Evolutionary conservation across 2,113 vertebrate species (phyloP).

Genomic region (Stigmatopora nigra): DNA sequence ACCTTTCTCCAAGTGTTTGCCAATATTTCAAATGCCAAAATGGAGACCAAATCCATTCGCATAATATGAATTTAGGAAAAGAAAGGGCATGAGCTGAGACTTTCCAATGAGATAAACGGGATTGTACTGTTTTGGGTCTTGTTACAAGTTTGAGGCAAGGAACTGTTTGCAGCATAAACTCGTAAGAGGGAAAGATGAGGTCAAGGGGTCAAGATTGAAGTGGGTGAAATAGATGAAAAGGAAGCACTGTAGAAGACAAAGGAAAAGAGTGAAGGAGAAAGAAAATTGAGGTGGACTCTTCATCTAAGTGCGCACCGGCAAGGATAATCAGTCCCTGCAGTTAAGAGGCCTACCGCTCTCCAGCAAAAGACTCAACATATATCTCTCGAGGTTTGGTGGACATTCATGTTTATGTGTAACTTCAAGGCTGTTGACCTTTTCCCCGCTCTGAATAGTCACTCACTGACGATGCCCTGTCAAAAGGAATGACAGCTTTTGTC

Average conservation of each 20-base stretch:
- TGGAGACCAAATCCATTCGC: slow-evolving; percentile 11
- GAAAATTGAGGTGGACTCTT: slow-evolving; percentile 37
- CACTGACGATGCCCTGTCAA: slow-evolving; percentile 10
- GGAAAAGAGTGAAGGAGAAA: slow-evolving; percentile 7
- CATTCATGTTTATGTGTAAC: not conserved
- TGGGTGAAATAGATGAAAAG: slow-evolving; percentile 9
- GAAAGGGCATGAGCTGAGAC: slow-evolving; percentile 28
- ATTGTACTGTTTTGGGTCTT: slow-evolving; percentile 6
- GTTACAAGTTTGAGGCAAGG: slow-evolving; percentile 25
- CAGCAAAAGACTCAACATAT: slow-evolving; percentile 30
- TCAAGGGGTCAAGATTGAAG: slow-evolving; percentile 26
- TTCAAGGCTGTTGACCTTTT: slow-evolving; percentile 33
- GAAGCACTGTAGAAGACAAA: slow-evolving; percentile 20
- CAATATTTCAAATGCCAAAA: slow-evolving; percentile 19
- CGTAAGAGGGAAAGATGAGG: slow-evolving; percentile 15
- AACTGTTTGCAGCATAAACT: slow-evolving; percentile 18
- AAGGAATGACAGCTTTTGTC: slow-evolving; percentile 44
- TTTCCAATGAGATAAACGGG: slow-evolving; percentile 11
- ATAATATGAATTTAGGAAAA: slow-evolving; percentile 21
- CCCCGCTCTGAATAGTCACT: slow-evolving; percentile 29
- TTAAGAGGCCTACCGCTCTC: slow-evolving; percentile 27
- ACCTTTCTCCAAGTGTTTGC: slow-evolving; percentile 29
- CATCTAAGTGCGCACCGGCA: slow-evolving; percentile 26
- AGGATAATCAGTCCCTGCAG: slow-evolving; percentile 48
- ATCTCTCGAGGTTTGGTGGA: slow-evolving; percentile 12